These are phyloP conservation scores for Fistularia commersonii DNA, from an alignment of 2,797 vertebrate species.

Conservation along the genomic window DNA sequence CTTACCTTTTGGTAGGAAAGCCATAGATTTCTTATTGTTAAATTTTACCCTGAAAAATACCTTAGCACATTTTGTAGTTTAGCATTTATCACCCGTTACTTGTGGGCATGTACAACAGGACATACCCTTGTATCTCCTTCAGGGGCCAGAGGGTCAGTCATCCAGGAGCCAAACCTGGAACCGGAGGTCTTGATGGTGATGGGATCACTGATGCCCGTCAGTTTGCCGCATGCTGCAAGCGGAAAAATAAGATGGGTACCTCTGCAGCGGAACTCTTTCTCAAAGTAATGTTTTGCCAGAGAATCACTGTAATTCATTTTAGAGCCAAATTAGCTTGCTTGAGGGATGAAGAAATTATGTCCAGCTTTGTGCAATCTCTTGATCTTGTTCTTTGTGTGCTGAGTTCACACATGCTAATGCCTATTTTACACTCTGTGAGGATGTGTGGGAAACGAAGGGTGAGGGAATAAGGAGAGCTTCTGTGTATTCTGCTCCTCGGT, in stretches of 20 bases:
- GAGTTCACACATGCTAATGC: constrained; percentile 49
- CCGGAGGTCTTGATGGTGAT: constrained; percentile 97
- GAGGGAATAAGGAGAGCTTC: constrained; percentile 19
- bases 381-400: constrained; percentile 40
- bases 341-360: constrained; percentile 14
- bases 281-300: not conserved
- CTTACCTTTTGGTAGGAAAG: no score
- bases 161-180: constrained; percentile 97
- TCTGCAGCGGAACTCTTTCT: constrained; percentile 1
- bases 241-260: constrained; percentile 37
- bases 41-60: no score
- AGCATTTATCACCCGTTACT: no score
- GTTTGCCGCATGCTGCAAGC: constrained; percentile 93
- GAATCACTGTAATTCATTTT: constrained; percentile 14
- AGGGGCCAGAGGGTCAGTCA: constrained; percentile 94
- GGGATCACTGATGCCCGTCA: constrained; percentile 96
- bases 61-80: no score
- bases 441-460: constrained; percentile 32
- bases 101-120: not conserved
- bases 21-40: no score
- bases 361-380: constrained; percentile 13
- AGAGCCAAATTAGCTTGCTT: constrained; percentile 17
- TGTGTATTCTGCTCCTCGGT: constrained; percentile 31
- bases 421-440: constrained; percentile 38
- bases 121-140: constrained; percentile 95